Conservation (phyloP, 2,113 vertebrate genomes). For the Furnarius figulus region DNA sequence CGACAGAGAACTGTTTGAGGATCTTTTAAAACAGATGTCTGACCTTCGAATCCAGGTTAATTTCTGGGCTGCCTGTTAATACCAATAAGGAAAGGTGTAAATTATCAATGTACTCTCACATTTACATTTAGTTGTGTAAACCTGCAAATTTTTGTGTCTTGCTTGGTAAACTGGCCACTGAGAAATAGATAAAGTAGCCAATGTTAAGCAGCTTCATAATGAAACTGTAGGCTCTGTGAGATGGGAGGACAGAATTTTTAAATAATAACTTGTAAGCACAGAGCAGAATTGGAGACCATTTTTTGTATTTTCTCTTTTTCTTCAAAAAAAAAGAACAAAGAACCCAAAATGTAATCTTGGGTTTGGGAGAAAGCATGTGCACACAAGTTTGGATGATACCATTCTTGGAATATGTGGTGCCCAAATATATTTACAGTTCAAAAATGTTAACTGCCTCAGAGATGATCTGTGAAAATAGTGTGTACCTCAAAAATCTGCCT, state of each 20-base stretch:
- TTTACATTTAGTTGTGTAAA: neutral
- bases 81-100: neutral
- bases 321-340: neutral
- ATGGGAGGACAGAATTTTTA: neutral
- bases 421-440: neutral
- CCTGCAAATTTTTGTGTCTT: neutral
- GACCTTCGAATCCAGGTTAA: conserved; percentile 92
- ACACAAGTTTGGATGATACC: neutral
- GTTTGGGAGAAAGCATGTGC: neutral
- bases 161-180: neutral
- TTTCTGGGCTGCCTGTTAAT: neutral
- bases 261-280: neutral
- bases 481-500: neutral
- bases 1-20: conserved; percentile 86
- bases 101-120: neutral
- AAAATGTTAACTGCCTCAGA: neutral
- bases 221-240: neutral
- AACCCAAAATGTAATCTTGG: neutral
- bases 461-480: neutral
- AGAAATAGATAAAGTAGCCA: neutral
- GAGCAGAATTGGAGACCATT: neutral
- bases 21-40: conserved; percentile 91
- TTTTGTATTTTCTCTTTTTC: neutral
- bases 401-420: neutral
- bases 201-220: neutral